phyloP scores from a whole-genome alignment of 2,113 vertebrate genomes.

The Atrichornis clamosus region DNA sequence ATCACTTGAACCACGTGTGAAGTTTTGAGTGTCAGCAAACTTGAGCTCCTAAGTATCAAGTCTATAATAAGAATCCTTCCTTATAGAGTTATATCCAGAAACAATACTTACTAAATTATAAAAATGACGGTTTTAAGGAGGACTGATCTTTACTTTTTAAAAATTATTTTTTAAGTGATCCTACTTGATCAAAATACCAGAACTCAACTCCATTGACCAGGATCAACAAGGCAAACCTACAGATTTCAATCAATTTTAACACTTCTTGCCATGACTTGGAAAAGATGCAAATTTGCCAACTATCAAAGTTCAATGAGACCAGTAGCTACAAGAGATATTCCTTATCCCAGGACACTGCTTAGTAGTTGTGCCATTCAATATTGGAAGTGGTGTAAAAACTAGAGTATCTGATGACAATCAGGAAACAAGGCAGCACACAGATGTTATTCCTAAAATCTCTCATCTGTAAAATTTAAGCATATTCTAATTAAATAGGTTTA shows the following conservation, averaged over 20 bases:
- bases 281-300: background rate
- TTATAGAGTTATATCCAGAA: background rate
- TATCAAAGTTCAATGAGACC: background rate
- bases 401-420: background rate
- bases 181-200: background rate
- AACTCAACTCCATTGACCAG: background rate
- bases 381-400: background rate
- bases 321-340: background rate
- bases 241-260: background rate
- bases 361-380: background rate
- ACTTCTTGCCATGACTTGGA: background rate
- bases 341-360: background rate
- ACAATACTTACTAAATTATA: background rate
- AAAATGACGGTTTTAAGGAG: background rate
- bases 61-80: background rate
- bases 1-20: rapidly evolving
- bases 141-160: background rate
- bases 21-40: background rate
- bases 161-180: background rate
- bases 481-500: background rate
- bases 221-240: background rate
- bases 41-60: background rate
- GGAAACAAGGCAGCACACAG: background rate
- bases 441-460: background rate
- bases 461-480: background rate